These are phyloP conservation scores for Saturnia japonica DNA, from an alignment of 2,888 invertebrate genomes.

Conservation along the genomic window DNA sequence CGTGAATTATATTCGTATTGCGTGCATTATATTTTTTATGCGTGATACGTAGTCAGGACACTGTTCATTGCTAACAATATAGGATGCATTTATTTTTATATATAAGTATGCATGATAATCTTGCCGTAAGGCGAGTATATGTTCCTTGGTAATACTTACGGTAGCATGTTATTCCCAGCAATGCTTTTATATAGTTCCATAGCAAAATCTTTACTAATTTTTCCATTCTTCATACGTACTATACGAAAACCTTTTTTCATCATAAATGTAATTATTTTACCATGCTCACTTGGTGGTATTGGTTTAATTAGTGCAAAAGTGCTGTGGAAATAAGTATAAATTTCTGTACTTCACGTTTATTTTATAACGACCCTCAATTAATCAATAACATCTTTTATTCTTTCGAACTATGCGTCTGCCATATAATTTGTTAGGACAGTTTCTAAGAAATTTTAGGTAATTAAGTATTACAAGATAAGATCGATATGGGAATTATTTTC, in stretches of 20 bases:
- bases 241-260: constrained; percentile 84
- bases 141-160: too few species aligned
- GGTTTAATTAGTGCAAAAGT: constrained; percentile 92
- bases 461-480: too few species aligned
- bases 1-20: too few species aligned
- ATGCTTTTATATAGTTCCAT: constrained; percentile 83
- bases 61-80: background rate
- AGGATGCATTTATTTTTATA: background rate
- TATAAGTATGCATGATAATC: constrained; percentile 31
- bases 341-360: background rate
- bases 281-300: constrained; percentile 85
- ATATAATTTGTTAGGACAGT: too few species aligned
- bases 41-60: too few species aligned
- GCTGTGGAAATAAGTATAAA: constrained; percentile 54
- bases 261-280: constrained; percentile 88
- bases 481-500: too few species aligned
- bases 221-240: constrained; percentile 88
- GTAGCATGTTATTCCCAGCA: constrained; percentile 81
- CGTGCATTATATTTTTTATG: too few species aligned
- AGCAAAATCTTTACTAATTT: constrained; percentile 85
- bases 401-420: too few species aligned
- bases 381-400: too few species aligned
- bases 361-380: background rate
- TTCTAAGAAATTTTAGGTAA: too few species aligned
- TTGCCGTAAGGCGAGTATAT: too few species aligned